Evolutionary conservation across 1,140 invertebrate species (phyloP), one percentile per base, ranked within the genome.

Genomic region (Drosophila equinoxialis): DNA sequence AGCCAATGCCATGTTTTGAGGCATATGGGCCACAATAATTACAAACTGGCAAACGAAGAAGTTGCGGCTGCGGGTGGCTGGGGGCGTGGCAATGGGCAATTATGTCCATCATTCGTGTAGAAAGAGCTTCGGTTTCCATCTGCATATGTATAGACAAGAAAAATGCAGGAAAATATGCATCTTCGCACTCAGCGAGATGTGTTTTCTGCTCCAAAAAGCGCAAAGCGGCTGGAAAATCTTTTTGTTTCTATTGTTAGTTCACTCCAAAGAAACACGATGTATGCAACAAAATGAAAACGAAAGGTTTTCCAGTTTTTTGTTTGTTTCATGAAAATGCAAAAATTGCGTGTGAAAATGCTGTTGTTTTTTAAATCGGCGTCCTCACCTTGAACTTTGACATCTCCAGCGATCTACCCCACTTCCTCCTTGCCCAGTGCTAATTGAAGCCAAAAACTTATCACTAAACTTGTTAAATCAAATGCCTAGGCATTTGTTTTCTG

Each of bases 151-250:
- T 17, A 17, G 45, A 33, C 64, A 68, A 39, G 63, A 61, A 76
- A 77, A 79, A 76, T 66, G 71, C 67, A 83, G 83, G 73, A 74
- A 80, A 74, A 80, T 85, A 80, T 48, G 57, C 63, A 69, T 59
- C 42, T 62, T 54, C 48, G 55, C 68, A 20, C 71, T 61, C 65
- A 63, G 54, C 70, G 65, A 73, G 55, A 61, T 72, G 77, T 77
- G 79, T 73, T 87, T 89, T 89, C 77, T 89, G 85, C 84, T 89
- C 84, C 85, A 90, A 89, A 89, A 90, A 89, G 77, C 85, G 79
- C 80, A 89, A 89, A 90, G 78, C 74, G 84, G 65, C 77, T 89
- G 81, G 71, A 81, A 89, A 89, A 83, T 83, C 59, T 45, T 70
- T 78, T 26, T n/a, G n/a, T 85, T 81, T 70, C 39, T 76, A 70